Evolutionary conservation across 2,888 invertebrate species (phyloP).

Genomic region (Acanthococcus lagerstroemiae): DNA sequence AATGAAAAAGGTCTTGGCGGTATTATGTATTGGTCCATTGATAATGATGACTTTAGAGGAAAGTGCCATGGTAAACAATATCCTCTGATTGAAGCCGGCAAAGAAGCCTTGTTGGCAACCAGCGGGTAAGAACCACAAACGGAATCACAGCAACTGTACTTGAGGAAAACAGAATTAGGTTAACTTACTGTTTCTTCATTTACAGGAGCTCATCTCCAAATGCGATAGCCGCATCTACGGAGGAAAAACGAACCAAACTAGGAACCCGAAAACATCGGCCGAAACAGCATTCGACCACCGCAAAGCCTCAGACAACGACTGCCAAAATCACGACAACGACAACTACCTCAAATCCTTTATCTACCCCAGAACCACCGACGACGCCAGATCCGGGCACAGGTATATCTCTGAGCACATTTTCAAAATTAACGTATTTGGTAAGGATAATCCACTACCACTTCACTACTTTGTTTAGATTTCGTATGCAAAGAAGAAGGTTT

Average conservation of each 20-base stretch:
- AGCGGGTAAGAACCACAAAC: not conserved
- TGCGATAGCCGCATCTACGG: slow-evolving; percentile 14
- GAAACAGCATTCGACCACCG: slow-evolving; percentile 34
- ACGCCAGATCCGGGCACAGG: slow-evolving; percentile 82
- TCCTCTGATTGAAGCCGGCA: slow-evolving; percentile 83
- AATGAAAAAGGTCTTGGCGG: slow-evolving; percentile 76
- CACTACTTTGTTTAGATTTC: slow-evolving; percentile 55
- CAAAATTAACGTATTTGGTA: not conserved
- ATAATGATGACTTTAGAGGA: slow-evolving; percentile 91
- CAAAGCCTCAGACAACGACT: slow-evolving; percentile 40
- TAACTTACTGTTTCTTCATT: not conserved
- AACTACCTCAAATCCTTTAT: slow-evolving; percentile 46
- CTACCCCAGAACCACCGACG: slow-evolving; percentile 73
- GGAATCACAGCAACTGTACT: not conserved
- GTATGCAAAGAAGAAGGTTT: slow-evolving; percentile 89
- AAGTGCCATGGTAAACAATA: slow-evolving; percentile 75
- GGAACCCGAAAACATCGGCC: slow-evolving; percentile 7
- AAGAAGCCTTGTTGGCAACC: slow-evolving; percentile 56
- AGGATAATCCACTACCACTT: not conserved
- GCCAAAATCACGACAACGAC: slow-evolving; percentile 43
- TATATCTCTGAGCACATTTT: slow-evolving; percentile 39
- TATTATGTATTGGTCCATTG: slow-evolving; percentile 88
- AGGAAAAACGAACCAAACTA: slow-evolving; percentile 31
- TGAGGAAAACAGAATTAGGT: not conserved
- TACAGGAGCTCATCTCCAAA: not conserved